A percentile compares a stretch with the other conserved stretches of the same genome.
Evolutionary conservation across 1,140 invertebrate species (phyloP).

Genomic region (Aphis gossypii): DNA sequence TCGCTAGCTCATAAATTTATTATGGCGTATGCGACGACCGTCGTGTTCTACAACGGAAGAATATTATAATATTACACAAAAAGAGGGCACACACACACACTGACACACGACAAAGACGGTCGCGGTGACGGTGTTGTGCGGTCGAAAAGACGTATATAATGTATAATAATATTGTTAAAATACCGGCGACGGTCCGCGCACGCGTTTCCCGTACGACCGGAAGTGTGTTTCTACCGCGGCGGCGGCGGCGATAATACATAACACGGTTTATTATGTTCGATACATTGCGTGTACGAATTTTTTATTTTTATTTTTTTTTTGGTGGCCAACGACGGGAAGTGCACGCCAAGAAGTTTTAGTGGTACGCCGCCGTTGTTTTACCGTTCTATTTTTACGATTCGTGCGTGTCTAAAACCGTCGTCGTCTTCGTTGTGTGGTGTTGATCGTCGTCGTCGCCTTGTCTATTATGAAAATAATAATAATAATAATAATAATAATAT

Average conservation of each 20-base stretch:
- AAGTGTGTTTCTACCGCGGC: conserved; percentile 22
- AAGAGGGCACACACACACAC: not conserved
- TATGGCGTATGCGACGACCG: not conserved
- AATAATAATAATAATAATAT: not conserved
- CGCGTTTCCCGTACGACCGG: conserved; percentile 41
- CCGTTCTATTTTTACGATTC: conserved; percentile 44
- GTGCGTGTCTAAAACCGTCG: conserved; percentile 34
- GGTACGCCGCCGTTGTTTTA: not conserved
- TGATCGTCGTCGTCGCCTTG: not conserved
- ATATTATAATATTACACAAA: not conserved
- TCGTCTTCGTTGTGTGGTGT: conserved; percentile 18
- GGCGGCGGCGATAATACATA: not conserved
- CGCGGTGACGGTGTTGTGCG: not conserved
- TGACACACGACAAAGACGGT: not conserved
- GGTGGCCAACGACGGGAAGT: not conserved
- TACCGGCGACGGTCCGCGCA: not conserved
- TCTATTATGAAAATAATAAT: conserved; percentile 7
- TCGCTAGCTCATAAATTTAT: not conserved
- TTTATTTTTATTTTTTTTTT: not conserved
- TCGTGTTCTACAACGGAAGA: not conserved
- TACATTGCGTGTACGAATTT: not conserved
- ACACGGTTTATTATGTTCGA: not conserved
- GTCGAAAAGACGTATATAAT: conserved; percentile 16
- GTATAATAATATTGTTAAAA: not conserved
- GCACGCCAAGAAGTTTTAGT: conserved; percentile 14